Evolutionary conservation across 2,888 invertebrate species (phyloP).

Genomic region (Drosophila nr. perissopoda): DNA sequence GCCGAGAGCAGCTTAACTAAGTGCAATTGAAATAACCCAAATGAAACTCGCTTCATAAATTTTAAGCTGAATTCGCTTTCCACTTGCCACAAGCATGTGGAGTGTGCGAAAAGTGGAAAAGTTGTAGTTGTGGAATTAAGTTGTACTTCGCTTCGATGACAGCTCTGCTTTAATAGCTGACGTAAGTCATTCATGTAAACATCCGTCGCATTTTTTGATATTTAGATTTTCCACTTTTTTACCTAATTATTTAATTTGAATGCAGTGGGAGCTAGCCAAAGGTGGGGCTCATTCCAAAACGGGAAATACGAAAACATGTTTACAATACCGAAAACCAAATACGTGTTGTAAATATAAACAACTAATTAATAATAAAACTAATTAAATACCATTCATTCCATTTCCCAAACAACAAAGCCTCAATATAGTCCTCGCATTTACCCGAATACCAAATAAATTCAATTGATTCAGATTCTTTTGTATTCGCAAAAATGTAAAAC

Average conservation of each 20-base stretch:
- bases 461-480: background rate
- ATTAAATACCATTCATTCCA: too few species aligned
- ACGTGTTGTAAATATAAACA: too few species aligned
- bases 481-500: background rate
- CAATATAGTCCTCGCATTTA: background rate
- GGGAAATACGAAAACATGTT: too few species aligned
- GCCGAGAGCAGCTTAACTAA: constrained; percentile 21
- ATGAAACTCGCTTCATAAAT: background rate
- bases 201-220: background rate
- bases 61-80: background rate
- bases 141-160: background rate
- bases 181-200: background rate
- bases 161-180: background rate
- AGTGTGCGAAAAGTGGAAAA: background rate
- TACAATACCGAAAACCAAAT: too few species aligned
- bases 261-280: too few species aligned
- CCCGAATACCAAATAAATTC: background rate
- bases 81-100: background rate
- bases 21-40: constrained; percentile 2
- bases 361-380: too few species aligned
- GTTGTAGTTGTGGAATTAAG: background rate
- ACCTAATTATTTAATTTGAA: background rate
- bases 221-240: background rate
- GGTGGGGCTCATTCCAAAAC: too few species aligned
- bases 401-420: background rate